These are phyloP conservation scores for Cepaea hortensis DNA, from an alignment of 2,888 invertebrate species.

Conservation along the genomic window DNA sequence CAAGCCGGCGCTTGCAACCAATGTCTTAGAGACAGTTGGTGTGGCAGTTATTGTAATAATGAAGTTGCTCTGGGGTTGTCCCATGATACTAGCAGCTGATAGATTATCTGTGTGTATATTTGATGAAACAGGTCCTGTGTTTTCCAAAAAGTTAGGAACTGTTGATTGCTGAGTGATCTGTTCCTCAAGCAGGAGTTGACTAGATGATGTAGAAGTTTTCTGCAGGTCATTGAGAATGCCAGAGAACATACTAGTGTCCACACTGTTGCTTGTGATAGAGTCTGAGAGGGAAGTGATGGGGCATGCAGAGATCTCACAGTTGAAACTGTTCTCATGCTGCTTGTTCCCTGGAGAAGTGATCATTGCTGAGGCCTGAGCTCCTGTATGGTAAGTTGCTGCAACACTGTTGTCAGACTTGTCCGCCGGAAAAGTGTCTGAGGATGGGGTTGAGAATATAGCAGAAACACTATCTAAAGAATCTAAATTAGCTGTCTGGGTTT, in stretches of 20 bases:
- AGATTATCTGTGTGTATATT: constrained; percentile 20
- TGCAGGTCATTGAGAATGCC: constrained; percentile 2
- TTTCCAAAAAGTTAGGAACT: constrained; percentile 43
- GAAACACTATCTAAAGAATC: not conserved
- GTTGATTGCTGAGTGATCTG: not conserved
- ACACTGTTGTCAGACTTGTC: not conserved
- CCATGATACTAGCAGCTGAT: not conserved
- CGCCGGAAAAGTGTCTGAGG: not conserved
- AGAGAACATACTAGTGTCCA: not conserved
- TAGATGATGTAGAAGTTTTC: not conserved
- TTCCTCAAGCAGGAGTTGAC: not conserved
- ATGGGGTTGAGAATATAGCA: not conserved
- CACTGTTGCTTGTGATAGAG: not conserved
- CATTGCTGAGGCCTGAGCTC: not conserved
- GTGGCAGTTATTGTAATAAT: not conserved
- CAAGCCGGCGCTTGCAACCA: constrained; percentile 13
- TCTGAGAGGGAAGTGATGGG: not conserved
- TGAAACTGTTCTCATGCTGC: not conserved
- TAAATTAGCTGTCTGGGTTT: not conserved
- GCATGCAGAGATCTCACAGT: not conserved
- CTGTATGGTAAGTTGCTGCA: not conserved
- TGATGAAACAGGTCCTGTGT: not conserved
- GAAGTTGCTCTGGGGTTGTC: constrained; percentile 4
- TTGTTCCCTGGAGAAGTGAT: not conserved
- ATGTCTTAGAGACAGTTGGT: not conserved